Evolutionary conservation across 2,113 vertebrate species (phyloP), one percentile per base, ranked within the genome.

Genomic region (Heliornis fulica): DNA sequence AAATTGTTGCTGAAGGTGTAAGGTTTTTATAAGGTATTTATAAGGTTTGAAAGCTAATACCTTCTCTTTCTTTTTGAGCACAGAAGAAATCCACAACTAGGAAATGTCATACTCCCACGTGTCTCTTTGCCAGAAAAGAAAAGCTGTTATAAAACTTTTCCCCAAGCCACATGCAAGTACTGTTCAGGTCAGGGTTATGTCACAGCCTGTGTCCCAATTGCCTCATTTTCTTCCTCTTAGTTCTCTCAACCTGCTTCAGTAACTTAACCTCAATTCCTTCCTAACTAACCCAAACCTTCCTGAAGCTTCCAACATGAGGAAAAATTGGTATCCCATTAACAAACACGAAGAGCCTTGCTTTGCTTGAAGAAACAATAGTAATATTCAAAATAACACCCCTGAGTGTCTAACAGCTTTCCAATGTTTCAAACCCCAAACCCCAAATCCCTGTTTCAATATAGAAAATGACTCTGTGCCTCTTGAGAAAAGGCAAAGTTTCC

Each of bases 171-270:
- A 66, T 11, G 7, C 10, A 84, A 84, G 71, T 71, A 3, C 23
- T 68, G 12, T 50, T 87, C 46, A 63, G 13, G 48, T 12, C 41
- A 82, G 48, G 34, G 29, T 91, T 74, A 82, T 89, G 40, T 36
- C 51, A 54, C n/a, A 53, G 50, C 13, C 46, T 2, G 0, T 53
- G 21, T 50, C 48, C 26, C 36, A 34, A 0, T 43, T 75, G 12
- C 43, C 11, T 68, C 31, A 6, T 78, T 89, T 87, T 45, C 34
- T 91, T 56, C 48, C 12, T 29, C 20, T 54, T 41, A 40, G 7
- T 66, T 87, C 20, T 34, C 63, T 60, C 41, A 59, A 15, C 38
- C 32, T 71, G 15, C 56, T 89, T 59, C 3, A 10, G 46, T 32
- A 89, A 66, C 5, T 63, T 81, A 61, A 65, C 21, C 5, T 11